Evolutionary conservation across 2,888 invertebrate genomes (phyloP), one percentile per base, ranked within the genome.

Genomic region (Lampropteryx suffumata): DNA sequence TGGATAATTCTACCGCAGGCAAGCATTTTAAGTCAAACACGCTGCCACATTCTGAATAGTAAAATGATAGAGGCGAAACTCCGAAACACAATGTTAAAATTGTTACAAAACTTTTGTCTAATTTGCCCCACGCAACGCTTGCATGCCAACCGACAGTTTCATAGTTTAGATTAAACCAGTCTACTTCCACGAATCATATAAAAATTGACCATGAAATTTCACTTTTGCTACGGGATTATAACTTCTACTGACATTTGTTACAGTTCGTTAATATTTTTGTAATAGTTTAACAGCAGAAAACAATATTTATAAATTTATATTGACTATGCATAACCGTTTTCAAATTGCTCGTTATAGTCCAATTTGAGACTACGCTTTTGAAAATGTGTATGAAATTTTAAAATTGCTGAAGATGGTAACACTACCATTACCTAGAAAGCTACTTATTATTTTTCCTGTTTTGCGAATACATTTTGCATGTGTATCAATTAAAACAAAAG

Each of bases 171-270:
- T 88, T 86, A 86, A 85, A 84, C 76, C 82, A 82, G 81, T 77
- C 76, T 82, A 86, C 80, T 84, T 82, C 82, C 77, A 82, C 79
- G 80, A 82, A 82, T 82, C 78, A 84, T 79, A 78, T 76, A 84
- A 87, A 87, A 88, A 89, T 86, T 84, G 84, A 70, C 88, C 88
- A 80, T 90, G 87, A 89, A 90, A 90, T 88, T 84, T 84, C 70
- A 63, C 76, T 78, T 86, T 82, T 70, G 79, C 67, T 73, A 74
- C 77, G 78, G 78, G 64, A 71, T 72, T 74, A 70, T 72, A 68
- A 67, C 75, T 17, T 72, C 64, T 61, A 64, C 67, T 67, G 67
- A 35, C 74, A 73, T 79, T 82, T 73, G 60, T 45, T 56, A 58
- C 55, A 59, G 61, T 63, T 65, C 61, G 61, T 63, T 63, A 61